Percentiles rank a stretch among this genome's conserved stretches.
Evolutionary conservation across 2,113 vertebrate genomes (phyloP).

Genomic region (Neolamprologus devosi): DNA sequence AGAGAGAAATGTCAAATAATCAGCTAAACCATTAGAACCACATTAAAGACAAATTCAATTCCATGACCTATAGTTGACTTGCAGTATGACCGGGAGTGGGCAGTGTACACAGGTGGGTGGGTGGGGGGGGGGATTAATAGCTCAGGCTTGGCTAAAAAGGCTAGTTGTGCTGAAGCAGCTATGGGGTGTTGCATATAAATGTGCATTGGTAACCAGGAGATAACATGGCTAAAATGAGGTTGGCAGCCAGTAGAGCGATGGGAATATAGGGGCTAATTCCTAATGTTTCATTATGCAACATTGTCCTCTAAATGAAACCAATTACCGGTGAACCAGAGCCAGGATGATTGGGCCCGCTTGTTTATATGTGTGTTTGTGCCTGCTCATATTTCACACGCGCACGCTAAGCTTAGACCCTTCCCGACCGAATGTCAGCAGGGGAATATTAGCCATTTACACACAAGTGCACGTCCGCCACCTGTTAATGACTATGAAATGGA

Average conservation of each 20-base stretch:
- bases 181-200: neutral
- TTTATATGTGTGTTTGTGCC: conserved; percentile 4
- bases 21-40: conserved; percentile 13
- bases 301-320: conserved; percentile 51
- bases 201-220: conserved; percentile 20
- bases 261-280: conserved; percentile 43
- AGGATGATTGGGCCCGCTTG: neutral
- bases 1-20: conserved; percentile 24
- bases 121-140: conserved; percentile 19
- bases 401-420: neutral
- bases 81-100: neutral
- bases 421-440: neutral
- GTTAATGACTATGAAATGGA: conserved; percentile 32
- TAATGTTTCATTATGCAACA: conserved; percentile 46
- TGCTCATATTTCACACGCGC: neutral
- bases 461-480: conserved; percentile 14
- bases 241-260: neutral
- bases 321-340: conserved; percentile 39
- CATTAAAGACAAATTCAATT: conserved; percentile 33
- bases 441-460: conserved; percentile 17
- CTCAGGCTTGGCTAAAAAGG: neutral
- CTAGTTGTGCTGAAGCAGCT: neutral
- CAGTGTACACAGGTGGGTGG: neutral
- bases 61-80: conserved; percentile 41
- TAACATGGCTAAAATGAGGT: conserved; percentile 23